Evolutionary conservation across 2,888 invertebrate genomes (phyloP).

Genomic region (Exocentrus adspersus): DNA sequence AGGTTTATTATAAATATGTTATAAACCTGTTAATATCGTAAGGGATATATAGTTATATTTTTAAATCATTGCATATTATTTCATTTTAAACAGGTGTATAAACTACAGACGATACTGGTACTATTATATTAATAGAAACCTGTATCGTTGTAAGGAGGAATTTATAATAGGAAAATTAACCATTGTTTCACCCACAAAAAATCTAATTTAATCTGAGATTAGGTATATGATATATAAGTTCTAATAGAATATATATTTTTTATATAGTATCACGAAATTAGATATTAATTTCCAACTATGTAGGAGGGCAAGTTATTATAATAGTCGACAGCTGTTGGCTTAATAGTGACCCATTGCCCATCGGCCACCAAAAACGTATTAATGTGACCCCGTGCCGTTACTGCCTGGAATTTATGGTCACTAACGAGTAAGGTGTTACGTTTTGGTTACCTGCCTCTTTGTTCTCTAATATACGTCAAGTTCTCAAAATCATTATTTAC

Average conservation of each 20-base stretch:
- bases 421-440: conserved; percentile 29
- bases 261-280: conserved; percentile 47
- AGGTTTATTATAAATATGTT: no score
- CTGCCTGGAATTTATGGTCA: conserved; percentile 33
- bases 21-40: no score
- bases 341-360: conserved; percentile 27
- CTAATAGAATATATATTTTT: conserved; percentile 40
- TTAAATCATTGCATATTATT: background rate
- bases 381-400: conserved; percentile 32
- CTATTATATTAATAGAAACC: background rate
- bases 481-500: conserved; percentile 23
- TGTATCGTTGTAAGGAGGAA: conserved; percentile 1
- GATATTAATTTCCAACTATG: conserved; percentile 51
- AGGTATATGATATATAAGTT: conserved; percentile 26
- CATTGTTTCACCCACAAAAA: conserved; percentile 26
- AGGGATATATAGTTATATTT: no score
- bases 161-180: conserved; percentile 23
- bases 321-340: conserved; percentile 46
- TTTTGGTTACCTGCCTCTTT: conserved; percentile 25
- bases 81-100: conserved; percentile 2
- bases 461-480: conserved; percentile 20
- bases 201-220: conserved; percentile 26
- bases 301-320: conserved; percentile 48
- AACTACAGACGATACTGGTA: background rate
- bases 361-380: conserved; percentile 31